Evolutionary conservation across 2,113 vertebrate species (phyloP).

Genomic region (Perognathus longimembris): DNA sequence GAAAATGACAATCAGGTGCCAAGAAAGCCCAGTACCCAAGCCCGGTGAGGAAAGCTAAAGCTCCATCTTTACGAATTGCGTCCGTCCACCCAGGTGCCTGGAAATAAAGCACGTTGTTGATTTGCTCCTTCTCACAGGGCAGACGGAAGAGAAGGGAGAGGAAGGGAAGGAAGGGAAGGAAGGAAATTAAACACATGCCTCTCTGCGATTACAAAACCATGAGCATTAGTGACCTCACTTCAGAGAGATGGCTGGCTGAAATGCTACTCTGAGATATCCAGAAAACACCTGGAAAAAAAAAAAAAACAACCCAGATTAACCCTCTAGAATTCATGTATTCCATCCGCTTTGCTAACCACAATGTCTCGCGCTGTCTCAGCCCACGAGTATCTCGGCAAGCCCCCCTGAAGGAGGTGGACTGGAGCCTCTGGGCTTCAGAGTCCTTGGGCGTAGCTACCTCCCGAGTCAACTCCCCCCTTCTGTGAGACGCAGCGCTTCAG

Average conservation of each 20-base stretch:
- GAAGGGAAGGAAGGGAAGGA: background rate
- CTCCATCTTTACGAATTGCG: background rate
- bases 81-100: background rate
- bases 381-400: too few species aligned
- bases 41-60: background rate
- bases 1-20: background rate
- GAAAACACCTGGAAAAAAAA: background rate
- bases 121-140: background rate
- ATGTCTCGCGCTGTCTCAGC: too few species aligned
- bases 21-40: background rate
- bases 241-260: rapidly evolving
- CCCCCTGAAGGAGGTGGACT: background rate
- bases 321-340: rapidly evolving
- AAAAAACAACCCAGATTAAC: rapidly evolving
- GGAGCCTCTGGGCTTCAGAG: background rate
- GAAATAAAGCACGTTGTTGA: background rate
- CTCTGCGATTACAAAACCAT: rapidly evolving
- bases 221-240: rapidly evolving
- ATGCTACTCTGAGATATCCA: background rate
- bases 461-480: background rate
- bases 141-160: background rate
- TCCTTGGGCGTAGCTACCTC: background rate
- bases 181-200: background rate
- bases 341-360: too few species aligned
- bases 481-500: background rate